A percentile compares a stretch with the other conserved stretches of the same genome.
Evolutionary conservation across 2,113 vertebrate genomes (phyloP).

Genomic region (Silurus glanis): DNA sequence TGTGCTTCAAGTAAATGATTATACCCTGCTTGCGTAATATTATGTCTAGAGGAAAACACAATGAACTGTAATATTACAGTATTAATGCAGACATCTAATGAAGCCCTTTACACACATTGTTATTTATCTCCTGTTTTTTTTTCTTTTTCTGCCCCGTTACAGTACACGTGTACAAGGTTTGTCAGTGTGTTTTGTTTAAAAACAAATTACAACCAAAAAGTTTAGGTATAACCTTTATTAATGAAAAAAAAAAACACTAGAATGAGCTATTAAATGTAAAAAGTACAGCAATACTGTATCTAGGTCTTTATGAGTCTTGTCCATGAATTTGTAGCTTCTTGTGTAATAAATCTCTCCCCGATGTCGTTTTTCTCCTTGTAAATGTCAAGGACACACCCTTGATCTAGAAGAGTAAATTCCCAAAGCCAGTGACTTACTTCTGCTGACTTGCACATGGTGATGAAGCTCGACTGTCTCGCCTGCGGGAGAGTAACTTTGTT

Average conservation of each 20-base stretch:
- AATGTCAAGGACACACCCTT: not conserved
- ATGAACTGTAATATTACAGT: not conserved
- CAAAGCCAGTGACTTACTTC: conserved; percentile 10
- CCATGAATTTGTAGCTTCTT: not conserved
- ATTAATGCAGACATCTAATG: not conserved
- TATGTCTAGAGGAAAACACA: not conserved
- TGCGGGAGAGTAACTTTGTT: conserved; percentile 20
- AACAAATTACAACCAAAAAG: no score
- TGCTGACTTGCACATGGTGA: conserved; percentile 11
- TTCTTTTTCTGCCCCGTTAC: no score
- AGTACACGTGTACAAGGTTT: no score
- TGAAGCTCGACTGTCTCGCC: conserved; percentile 10
- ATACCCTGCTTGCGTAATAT: not conserved
- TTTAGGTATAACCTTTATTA: no score
- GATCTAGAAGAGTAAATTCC: conserved; percentile 17
- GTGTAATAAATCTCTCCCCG: not conserved
- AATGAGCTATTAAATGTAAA: no score
- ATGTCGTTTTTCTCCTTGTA: not conserved
- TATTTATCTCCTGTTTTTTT: not conserved
- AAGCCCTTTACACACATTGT: not conserved
- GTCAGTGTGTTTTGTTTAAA: no score
- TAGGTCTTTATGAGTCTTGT: no score
- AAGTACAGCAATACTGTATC: no score
- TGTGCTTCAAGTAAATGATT: not conserved
- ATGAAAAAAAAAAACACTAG: no score